Percentiles rank a stretch among this genome's conserved stretches.
These are phyloP conservation scores for Buceros bicornis DNA, from an alignment of 2,797 vertebrate species.

Conservation along the genomic window DNA sequence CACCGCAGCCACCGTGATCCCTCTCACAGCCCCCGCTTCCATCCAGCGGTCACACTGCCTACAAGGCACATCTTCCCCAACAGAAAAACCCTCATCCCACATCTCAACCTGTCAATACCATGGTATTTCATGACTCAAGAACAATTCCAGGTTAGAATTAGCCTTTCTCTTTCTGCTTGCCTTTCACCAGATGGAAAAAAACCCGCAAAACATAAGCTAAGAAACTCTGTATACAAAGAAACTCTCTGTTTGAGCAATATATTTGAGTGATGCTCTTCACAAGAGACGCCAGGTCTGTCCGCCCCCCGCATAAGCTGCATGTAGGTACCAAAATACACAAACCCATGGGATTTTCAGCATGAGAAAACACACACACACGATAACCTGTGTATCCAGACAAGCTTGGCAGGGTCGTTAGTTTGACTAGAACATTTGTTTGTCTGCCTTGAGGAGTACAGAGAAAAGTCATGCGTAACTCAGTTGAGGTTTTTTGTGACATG, in stretches of 20 bases:
- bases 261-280: background rate
- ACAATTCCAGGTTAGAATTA: background rate
- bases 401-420: background rate
- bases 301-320: accelerated
- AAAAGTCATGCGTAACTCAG: background rate
- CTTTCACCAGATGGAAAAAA: background rate
- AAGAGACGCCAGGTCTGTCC: background rate
- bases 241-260: no score
- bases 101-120: accelerated
- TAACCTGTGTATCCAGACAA: background rate
- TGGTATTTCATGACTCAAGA: background rate
- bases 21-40: background rate
- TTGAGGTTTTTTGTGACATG: background rate
- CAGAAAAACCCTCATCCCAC: background rate
- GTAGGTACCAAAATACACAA: background rate
- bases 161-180: background rate
- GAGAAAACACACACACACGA: accelerated
- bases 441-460: background rate
- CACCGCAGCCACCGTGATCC: background rate
- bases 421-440: background rate
- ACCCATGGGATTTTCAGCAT: accelerated
- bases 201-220: background rate
- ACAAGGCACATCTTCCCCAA: accelerated
- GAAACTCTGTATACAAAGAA: background rate
- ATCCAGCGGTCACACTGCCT: background rate